Evolutionary conservation across 2,888 invertebrate genomes (phyloP), one percentile per base, ranked within the genome.

Genomic region (Stenchaetothrips biformis): DNA sequence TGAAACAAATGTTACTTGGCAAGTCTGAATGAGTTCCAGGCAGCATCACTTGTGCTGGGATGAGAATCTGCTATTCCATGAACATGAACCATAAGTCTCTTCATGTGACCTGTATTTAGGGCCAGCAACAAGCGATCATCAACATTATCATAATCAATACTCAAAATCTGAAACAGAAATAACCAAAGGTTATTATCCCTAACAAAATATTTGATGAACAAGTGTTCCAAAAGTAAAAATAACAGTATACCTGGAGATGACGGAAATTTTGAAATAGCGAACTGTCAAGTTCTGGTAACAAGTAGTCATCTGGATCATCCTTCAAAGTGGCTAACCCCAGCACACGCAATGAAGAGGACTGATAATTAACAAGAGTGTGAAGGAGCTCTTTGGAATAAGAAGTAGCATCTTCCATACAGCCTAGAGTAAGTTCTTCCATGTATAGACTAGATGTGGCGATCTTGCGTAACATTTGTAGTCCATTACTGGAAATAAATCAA

Each of bases 281-380:
- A 80, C 90, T 88, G 84, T 91, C 88, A 82, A 92, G 88, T 83
- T 89, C 88, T 49, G 88, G 86, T 79, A 89, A 87, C 79, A 90
- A 88, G 87, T 93, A 93, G 84, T 90, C 89, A 84, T 91, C 90
- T 81, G 93, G 92, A 88, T 93, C 92, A 85, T 92, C 92, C 86
- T 93, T 93, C 49, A 94, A 90, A 79, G 92, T 92, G 83, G 93
- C 92, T 83, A 94, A 87, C 83, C 92, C 92, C 77, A 94, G 87
- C 82, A 90, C 88, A 81, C 89, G 88, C 79, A 94, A 85, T 81
- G 90, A 89, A 83, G 89, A 88, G 78, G 91, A 85, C 80, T 90
- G 90, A 83, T 87, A 86, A 77, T 85, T 84, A 77, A 85, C 86
- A 67, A 90, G 85, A 7, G 86, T 84, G 62, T 87, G 85, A 53